These are phyloP conservation scores for Dynastes hyllus DNA, from an alignment of 2,888 invertebrate genomes.

Conservation along the genomic window DNA sequence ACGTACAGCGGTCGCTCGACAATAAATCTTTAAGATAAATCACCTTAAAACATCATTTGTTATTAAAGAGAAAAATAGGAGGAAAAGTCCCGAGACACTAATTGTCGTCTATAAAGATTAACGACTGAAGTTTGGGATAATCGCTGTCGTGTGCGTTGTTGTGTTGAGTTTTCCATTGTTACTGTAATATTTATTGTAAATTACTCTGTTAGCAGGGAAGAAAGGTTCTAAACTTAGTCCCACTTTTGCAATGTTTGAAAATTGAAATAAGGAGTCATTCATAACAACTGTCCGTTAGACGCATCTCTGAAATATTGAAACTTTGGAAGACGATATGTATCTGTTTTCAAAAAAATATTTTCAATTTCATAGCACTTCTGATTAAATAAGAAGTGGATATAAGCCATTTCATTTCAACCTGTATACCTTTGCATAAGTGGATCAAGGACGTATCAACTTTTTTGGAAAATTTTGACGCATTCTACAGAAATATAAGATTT, in stretches of 20 bases:
- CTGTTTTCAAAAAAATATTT: too few species aligned
- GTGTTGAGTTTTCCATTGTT: slow-evolving; percentile 32
- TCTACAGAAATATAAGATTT: too few species aligned
- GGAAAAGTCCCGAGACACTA: slow-evolving; percentile 66
- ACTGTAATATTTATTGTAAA: slow-evolving; percentile 25
- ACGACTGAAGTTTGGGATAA: slow-evolving; percentile 51
- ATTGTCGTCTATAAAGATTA: slow-evolving; percentile 67
- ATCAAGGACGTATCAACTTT: too few species aligned
- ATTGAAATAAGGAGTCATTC: neutral
- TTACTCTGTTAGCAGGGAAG: neutral
- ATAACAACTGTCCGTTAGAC: neutral
- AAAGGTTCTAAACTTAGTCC: neutral
- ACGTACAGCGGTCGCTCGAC: slow-evolving; percentile 54
- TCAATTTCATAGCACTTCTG: too few species aligned
- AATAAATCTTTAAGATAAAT: slow-evolving; percentile 68
- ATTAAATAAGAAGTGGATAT: too few species aligned
- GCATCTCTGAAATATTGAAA: neutral
- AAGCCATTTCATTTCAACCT: too few species aligned
- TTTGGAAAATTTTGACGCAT: too few species aligned
- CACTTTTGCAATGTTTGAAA: neutral
- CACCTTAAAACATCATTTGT: slow-evolving; percentile 65
- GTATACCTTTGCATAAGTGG: too few species aligned
- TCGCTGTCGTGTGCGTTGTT: slow-evolving; percentile 15
- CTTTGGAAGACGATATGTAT: too few species aligned
- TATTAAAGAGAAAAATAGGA: slow-evolving; percentile 67